Percentiles rank a stretch among this genome's conserved stretches.
These are phyloP conservation scores for Synergus laeviventris DNA, from an alignment of 2,888 invertebrate genomes.

Conservation along the genomic window DNA sequence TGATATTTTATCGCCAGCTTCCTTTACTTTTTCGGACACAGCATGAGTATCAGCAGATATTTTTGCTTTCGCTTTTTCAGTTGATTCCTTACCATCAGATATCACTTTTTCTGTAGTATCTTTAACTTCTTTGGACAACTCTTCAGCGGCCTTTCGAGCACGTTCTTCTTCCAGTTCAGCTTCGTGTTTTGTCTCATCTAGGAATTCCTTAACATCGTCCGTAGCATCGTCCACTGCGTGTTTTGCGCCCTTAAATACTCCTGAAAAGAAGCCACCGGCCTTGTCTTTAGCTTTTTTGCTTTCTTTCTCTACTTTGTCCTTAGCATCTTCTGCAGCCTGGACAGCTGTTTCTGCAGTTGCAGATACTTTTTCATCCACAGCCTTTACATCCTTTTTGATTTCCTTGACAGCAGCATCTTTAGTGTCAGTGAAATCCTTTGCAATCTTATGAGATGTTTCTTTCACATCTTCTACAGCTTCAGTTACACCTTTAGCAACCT, in stretches of 20 bases:
- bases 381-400: slow-evolving; percentile 51
- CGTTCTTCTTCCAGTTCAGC: slow-evolving; percentile 61
- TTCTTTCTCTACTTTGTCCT: slow-evolving; percentile 49
- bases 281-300: slow-evolving; percentile 53
- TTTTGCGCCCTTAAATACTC: slow-evolving; percentile 54
- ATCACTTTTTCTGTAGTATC: slow-evolving; percentile 50
- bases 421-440: background rate
- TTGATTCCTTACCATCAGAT: slow-evolving; percentile 47
- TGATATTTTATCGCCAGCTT: slow-evolving; percentile 39
- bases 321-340: slow-evolving; percentile 42
- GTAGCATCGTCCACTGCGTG: slow-evolving; percentile 50
- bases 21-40: slow-evolving; percentile 38
- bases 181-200: slow-evolving; percentile 59
- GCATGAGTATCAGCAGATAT: slow-evolving; percentile 41
- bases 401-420: slow-evolving; percentile 45
- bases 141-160: slow-evolving; percentile 51
- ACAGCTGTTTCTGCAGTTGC: slow-evolving; percentile 24
- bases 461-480: slow-evolving; percentile 28
- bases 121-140: slow-evolving; percentile 49
- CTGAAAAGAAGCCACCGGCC: slow-evolving; percentile 57
- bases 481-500: slow-evolving; percentile 35
- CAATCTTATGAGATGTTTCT: slow-evolving; percentile 3
- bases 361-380: slow-evolving; percentile 33
- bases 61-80: slow-evolving; percentile 49
- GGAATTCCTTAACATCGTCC: slow-evolving; percentile 67